Conservation (phyloP, 2,113 vertebrate genomes). For the Amphilophus citrinellus region DNA sequence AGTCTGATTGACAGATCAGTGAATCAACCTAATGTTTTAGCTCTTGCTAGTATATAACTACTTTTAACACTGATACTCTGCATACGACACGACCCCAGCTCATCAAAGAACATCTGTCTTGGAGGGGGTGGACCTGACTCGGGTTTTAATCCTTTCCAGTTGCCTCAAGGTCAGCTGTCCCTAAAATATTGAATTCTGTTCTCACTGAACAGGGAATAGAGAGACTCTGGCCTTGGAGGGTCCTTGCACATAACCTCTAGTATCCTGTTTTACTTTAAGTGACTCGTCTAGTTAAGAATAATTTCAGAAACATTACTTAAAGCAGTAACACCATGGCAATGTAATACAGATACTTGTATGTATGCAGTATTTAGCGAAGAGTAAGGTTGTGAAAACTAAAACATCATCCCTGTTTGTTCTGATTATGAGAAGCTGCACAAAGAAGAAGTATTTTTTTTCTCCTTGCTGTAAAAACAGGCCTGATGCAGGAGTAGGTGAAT, state of each 20-base stretch:
- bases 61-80: not conserved
- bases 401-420: constrained; percentile 3
- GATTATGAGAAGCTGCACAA: constrained; percentile 26
- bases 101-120: constrained; percentile 34
- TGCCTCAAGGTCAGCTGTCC: constrained; percentile 55
- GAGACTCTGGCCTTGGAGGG: constrained; percentile 23
- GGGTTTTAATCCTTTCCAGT: constrained; percentile 39
- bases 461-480: constrained; percentile 9
- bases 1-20: not conserved
- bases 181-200: constrained; percentile 69
- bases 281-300: not conserved
- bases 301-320: not conserved
- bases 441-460: not conserved
- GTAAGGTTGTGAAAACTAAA: not conserved
- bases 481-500: constrained; percentile 62
- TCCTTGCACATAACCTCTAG: constrained; percentile 34
- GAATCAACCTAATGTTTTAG: not conserved
- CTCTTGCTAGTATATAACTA: not conserved
- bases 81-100: not conserved
- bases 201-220: constrained; percentile 42
- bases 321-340: not conserved
- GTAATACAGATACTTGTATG: not conserved
- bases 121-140: constrained; percentile 36
- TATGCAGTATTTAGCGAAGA: not conserved
- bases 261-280: not conserved